These are phyloP conservation scores for Anagyrus pseudococci DNA, from an alignment of 2,888 invertebrate species.

Conservation along the genomic window DNA sequence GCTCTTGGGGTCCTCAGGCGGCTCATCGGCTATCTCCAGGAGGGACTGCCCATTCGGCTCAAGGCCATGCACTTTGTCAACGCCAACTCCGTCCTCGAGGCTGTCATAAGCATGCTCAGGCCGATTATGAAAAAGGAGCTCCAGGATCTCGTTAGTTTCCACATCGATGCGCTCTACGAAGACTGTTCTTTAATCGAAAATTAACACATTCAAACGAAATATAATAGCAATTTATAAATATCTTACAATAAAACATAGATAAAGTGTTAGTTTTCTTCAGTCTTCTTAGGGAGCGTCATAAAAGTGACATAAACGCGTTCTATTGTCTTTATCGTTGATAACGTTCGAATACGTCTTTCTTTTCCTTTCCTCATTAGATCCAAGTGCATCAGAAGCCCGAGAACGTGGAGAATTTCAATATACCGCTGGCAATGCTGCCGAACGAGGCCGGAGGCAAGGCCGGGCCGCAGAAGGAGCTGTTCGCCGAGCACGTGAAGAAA, in stretches of 20 bases:
- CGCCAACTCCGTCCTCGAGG: conserved; percentile 73
- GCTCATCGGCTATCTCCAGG: conserved; percentile 73
- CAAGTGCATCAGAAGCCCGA: conserved; percentile 65
- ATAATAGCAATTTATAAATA: too few species aligned
- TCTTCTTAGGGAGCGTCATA: too few species aligned
- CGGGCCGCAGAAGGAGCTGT: conserved; percentile 53
- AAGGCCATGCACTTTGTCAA: conserved; percentile 74
- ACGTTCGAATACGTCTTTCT: too few species aligned
- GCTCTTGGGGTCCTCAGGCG: conserved; percentile 71
- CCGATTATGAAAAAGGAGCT: conserved; percentile 77
- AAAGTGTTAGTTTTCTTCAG: too few species aligned
- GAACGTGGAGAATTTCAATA: conserved; percentile 59
- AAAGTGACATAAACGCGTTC: too few species aligned
- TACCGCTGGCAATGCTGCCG: conserved; percentile 67
- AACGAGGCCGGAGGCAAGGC: conserved; percentile 70
- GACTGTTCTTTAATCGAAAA: too few species aligned
- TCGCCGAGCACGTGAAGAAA: conserved; percentile 45
- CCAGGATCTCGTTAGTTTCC: conserved; percentile 54
- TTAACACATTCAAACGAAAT: too few species aligned
- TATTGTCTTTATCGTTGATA: too few species aligned
- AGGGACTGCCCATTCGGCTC: conserved; percentile 72
- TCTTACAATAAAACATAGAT: too few species aligned
- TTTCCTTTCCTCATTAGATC: too few species aligned
- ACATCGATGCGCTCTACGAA: too few species aligned
- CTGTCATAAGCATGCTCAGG: conserved; percentile 70